Evolutionary conservation across 2,888 invertebrate species (phyloP), one percentile per base, ranked within the genome.

Genomic region (Leistus spinibarbis): DNA sequence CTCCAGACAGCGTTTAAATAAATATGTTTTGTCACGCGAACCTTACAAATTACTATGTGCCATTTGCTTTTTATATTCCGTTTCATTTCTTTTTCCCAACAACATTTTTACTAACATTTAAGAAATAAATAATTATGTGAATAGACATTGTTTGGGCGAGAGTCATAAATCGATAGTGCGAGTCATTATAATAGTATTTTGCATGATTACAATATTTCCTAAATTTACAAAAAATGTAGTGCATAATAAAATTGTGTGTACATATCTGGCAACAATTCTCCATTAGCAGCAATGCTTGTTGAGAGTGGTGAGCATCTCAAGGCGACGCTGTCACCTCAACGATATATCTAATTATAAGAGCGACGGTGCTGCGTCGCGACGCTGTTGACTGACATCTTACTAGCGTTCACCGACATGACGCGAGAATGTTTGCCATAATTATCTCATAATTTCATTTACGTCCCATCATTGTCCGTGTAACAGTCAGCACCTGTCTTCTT

Each of bases 341-440:
- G 68, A 63, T 75, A 75, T 75, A 75, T 75, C 75, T 75, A 75
- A 75, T 75, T 75, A 75, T 63, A 54, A 66, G 66, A 66, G 66
- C 40, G 19, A 5, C 54, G 16, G 40, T 1, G 19, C 24, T 17
- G 40, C 24, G 24, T 10, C 2, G n/a, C 65, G 17, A n/a, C 66
- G 40, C 9, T 63, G 20, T 65, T n/a, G 20, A 16, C 54, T 7
- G 23, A 22, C 16, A 56, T 60, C 68, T 20, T 56, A 16, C 66
- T 40, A 40, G 53, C 54, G 68, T 17, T 9, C 17, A 64, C 64
- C 20, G 22, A 27, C 24, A 17, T 20, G 13, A n/a, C 54, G 40
- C 56, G 56, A 17, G 56, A 63, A 62, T 69, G 69, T 75, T 75
- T 75, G 75, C 75, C 27, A 54, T 69, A 75, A 75, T 75, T 75